A percentile compares a stretch with the other conserved stretches of the same genome.
Conservation (phyloP, 2,888 invertebrate genomes). For the Diaperis boleti region DNA sequence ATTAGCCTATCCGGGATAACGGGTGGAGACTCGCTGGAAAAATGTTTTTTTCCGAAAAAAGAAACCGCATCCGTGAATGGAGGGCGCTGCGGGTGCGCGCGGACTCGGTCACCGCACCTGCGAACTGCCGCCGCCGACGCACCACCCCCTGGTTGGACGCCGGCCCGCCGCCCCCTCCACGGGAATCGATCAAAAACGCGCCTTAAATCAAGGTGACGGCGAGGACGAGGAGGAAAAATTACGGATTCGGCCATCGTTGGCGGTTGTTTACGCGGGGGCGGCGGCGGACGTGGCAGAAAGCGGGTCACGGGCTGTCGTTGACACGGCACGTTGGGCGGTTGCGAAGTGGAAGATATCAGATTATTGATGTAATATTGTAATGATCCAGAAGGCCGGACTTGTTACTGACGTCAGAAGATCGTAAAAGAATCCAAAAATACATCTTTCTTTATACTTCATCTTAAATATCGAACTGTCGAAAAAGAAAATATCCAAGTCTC, state of each 20-base stretch:
- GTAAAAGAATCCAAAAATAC: no score
- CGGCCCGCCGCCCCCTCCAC: constrained; percentile 27
- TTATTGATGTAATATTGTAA: no score
- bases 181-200: constrained; percentile 31
- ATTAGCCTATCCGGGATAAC: constrained; percentile 66
- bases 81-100: constrained; percentile 63
- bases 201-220: constrained; percentile 33
- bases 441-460: no score
- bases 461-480: no score
- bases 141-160: constrained; percentile 48
- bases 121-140: constrained; percentile 57
- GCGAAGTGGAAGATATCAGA: no score
- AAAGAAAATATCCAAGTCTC: no score
- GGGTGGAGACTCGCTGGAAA: constrained; percentile 68
- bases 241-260: constrained; percentile 21
- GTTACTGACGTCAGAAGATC: no score
- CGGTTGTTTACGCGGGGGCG: constrained; percentile 49
- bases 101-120: constrained; percentile 66
- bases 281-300: no score
- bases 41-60: constrained; percentile 67
- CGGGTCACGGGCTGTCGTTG: no score
- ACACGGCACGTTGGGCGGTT: no score
- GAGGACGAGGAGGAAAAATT: constrained; percentile 32
- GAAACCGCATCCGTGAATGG: constrained; percentile 65
- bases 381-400: no score